Evolutionary conservation across 37 sponge, comb jelly and placozoan genomes (phyloP).

Genomic region (Ephydatia muelleri): DNA sequence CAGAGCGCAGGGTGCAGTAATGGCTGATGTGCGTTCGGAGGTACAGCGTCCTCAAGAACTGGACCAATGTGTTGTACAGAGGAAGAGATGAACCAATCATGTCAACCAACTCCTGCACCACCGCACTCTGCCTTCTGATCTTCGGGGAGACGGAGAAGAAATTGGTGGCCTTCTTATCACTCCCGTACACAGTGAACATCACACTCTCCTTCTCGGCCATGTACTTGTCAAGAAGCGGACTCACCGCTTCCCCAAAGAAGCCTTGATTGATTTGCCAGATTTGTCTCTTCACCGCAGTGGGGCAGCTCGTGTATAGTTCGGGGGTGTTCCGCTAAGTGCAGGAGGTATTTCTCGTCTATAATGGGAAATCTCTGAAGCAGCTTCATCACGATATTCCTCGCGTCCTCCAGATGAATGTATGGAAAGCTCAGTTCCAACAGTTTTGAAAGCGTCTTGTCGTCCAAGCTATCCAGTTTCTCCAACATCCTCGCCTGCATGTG

Average conservation of each 20-base stretch:
- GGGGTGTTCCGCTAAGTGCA: slow-evolving; percentile 73
- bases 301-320: slow-evolving; percentile 68
- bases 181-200: slow-evolving; percentile 28
- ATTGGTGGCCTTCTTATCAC: slow-evolving; percentile 18
- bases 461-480: slow-evolving; percentile 45
- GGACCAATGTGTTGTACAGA: slow-evolving; percentile 83
- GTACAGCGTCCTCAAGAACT: slow-evolving; percentile 89
- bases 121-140: slow-evolving; percentile 66
- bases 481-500: slow-evolving; percentile 61
- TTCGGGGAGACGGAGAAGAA: slow-evolving; percentile 80
- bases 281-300: slow-evolving; percentile 82
- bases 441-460: slow-evolving; percentile 48
- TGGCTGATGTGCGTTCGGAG: slow-evolving; percentile 79
- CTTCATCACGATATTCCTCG: slow-evolving; percentile 49
- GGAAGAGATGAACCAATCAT: slow-evolving; percentile 80
- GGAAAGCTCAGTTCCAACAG: slow-evolving; percentile 72
- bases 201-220: slow-evolving; percentile 84
- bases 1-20: slow-evolving; percentile 92
- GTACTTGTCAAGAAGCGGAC: slow-evolving; percentile 94
- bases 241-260: slow-evolving; percentile 92
- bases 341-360: slow-evolving; percentile 73
- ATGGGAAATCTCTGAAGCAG: slow-evolving; percentile 65
- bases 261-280: slow-evolving; percentile 90
- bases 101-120: slow-evolving; percentile 75
- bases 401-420: slow-evolving; percentile 50